Evolutionary conservation across 2,797 vertebrate genomes (phyloP).

Genomic region (Knipowitschia caucasica): DNA sequence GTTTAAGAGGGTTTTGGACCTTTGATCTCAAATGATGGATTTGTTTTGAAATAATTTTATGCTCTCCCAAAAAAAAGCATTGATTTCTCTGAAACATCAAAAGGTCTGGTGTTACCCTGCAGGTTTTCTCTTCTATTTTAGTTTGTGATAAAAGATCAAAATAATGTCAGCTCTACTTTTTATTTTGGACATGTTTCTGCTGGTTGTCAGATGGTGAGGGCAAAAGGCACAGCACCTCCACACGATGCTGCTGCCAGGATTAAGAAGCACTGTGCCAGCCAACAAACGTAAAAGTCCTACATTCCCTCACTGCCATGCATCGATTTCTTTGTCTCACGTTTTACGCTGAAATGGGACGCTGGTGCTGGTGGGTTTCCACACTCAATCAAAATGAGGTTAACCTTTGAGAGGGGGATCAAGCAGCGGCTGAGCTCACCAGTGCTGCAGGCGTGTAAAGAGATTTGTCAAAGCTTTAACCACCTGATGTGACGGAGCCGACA

Average conservation of each 20-base stretch:
- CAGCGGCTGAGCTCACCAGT: conserved; percentile 1
- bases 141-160: conserved; percentile 32
- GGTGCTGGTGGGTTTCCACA: conserved; percentile 30
- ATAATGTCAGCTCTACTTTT: conserved; percentile 27
- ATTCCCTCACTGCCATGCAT: conserved; percentile 27
- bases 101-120: conserved; percentile 18
- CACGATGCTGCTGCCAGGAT: conserved; percentile 5
- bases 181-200: conserved; percentile 27
- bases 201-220: conserved; percentile 20
- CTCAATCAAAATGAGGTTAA: conserved; percentile 59
- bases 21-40: neutral
- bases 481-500: conserved; percentile 21
- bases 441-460: conserved; percentile 33
- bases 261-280: conserved; percentile 16
- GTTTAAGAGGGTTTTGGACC: neutral
- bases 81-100: conserved; percentile 34
- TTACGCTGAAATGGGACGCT: conserved; percentile 23
- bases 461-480: conserved; percentile 39
- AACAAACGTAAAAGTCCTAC: conserved; percentile 17
- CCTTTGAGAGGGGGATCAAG: conserved; percentile 45
- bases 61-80: conserved; percentile 12
- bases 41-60: conserved; percentile 6
- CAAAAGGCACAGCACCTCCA: conserved; percentile 16
- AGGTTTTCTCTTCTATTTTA: conserved; percentile 27
- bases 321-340: conserved; percentile 41